A percentile compares a stretch with the other conserved stretches of the same genome.
Evolutionary conservation across 2,888 invertebrate species (phyloP).

Genomic region (Nymphalis urticae): DNA sequence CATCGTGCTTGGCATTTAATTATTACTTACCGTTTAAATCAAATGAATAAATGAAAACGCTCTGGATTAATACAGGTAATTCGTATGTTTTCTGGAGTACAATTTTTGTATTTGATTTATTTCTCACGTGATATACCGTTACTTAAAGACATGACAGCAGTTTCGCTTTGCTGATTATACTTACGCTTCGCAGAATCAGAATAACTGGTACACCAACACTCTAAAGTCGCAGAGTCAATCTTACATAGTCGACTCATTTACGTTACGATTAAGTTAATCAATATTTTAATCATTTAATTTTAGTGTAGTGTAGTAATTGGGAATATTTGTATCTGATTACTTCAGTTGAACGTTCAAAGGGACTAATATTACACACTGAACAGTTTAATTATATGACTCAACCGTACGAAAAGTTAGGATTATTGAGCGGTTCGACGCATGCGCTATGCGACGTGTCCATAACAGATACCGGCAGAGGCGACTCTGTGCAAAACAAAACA

Average conservation of each 20-base stretch:
- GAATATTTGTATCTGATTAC: neutral
- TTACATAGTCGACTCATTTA: neutral
- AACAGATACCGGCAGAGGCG: constrained; percentile 52
- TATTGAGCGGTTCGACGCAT: constrained; percentile 75
- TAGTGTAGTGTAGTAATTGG: too few relatives aligned
- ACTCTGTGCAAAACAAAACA: constrained; percentile 70
- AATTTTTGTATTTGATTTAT: neutral
- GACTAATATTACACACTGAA: neutral
- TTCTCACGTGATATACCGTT: constrained; percentile 27
- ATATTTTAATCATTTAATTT: too few relatives aligned
- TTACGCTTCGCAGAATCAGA: constrained; percentile 9
- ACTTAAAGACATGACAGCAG: constrained; percentile 37
- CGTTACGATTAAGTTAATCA: neutral
- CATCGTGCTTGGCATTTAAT: too few relatives aligned
- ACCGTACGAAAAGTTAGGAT: constrained; percentile 45
- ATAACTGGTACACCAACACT: neutral
- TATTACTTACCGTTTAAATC: too few relatives aligned
- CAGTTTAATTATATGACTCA: constrained; percentile 44
- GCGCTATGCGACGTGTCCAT: constrained; percentile 53
- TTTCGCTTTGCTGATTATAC: constrained; percentile 29
- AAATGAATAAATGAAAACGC: too few relatives aligned
- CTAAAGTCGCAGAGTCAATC: constrained; percentile 2
- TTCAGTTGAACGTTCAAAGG: neutral
- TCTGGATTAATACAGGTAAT: too few relatives aligned
- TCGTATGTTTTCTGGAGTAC: too few relatives aligned